These are phyloP conservation scores for Tympanoctomys barrerae DNA, from an alignment of 2,797 vertebrate species.

Conservation along the genomic window DNA sequence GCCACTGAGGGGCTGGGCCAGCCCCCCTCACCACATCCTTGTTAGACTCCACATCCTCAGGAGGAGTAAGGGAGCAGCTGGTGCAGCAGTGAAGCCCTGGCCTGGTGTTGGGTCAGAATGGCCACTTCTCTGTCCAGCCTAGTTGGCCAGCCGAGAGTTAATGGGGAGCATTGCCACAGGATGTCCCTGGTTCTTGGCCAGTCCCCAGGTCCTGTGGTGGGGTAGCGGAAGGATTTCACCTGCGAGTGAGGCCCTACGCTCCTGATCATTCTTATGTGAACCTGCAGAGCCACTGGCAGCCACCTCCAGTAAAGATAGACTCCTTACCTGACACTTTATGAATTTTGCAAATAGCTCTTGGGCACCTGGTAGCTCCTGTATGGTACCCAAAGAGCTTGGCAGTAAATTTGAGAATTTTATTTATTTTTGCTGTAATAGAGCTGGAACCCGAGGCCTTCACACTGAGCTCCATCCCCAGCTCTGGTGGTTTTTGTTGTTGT, in stretches of 20 bases:
- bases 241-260: accelerated
- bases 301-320: too few relatives aligned
- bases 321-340: neutral
- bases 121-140: too few relatives aligned
- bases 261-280: neutral
- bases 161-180: neutral
- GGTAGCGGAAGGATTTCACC: neutral
- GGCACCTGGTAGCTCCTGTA: neutral
- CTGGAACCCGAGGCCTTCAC: neutral
- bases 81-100: neutral
- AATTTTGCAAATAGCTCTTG: neutral
- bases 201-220: too few relatives aligned
- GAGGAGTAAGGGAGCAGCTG: neutral
- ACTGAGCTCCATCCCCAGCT: neutral
- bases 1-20: neutral
- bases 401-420: neutral
- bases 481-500: too few relatives aligned
- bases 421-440: neutral
- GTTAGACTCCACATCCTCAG: neutral
- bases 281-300: neutral
- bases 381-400: accelerated
- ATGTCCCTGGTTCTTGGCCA: neutral
- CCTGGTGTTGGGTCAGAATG: too few relatives aligned
- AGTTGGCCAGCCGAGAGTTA: neutral
- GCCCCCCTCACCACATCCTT: accelerated